Evolutionary conservation across 2,888 invertebrate genomes (phyloP).

Genomic region (Microplitis manilae): DNA sequence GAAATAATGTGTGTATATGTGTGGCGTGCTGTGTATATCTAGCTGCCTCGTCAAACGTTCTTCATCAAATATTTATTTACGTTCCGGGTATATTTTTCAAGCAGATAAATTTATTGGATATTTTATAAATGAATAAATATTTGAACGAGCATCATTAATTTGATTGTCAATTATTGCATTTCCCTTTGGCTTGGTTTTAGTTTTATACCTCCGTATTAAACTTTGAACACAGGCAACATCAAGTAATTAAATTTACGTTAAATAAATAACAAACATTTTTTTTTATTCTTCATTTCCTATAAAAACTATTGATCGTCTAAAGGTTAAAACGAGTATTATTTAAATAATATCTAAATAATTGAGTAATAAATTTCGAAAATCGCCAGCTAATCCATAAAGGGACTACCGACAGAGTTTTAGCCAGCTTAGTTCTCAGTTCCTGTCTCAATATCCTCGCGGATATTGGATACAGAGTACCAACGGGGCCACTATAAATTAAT

Average conservation of each 20-base stretch:
- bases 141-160: not conserved
- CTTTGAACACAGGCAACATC: too few species aligned
- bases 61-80: not conserved
- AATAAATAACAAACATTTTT: not conserved
- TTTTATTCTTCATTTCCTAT: not conserved
- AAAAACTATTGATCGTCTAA: not conserved
- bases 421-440: slow-evolving; percentile 36
- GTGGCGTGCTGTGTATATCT: not conserved
- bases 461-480: slow-evolving; percentile 37
- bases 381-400: slow-evolving; percentile 22
- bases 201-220: too few species aligned
- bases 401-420: slow-evolving; percentile 26
- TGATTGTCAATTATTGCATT: not conserved
- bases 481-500: slow-evolving; percentile 35
- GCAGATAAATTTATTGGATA: not conserved
- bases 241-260: too few species aligned
- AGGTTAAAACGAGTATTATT: not conserved
- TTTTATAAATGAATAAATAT: not conserved
- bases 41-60: slow-evolving; percentile 1
- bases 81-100: not conserved
- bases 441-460: slow-evolving; percentile 41
- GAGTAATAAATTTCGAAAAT: slow-evolving; percentile 14
- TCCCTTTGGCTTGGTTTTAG: not conserved
- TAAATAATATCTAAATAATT: not conserved
- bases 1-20: not conserved